These are phyloP conservation scores for Troides oblongomaculatus DNA, from an alignment of 2,888 invertebrate species.

Conservation along the genomic window DNA sequence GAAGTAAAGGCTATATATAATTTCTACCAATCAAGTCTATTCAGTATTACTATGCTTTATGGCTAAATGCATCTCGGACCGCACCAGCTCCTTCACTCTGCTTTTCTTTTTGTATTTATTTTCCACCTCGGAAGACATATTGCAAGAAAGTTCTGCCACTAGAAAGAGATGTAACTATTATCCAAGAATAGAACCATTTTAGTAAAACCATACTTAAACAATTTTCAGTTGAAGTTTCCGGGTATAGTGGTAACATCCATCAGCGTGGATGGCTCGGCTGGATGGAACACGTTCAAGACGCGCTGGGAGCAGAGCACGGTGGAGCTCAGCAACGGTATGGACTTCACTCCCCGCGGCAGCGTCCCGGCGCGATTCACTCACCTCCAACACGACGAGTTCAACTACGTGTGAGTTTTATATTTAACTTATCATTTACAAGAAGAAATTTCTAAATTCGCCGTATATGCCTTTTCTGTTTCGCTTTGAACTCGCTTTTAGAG, in stretches of 20 bases:
- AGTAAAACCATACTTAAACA: not conserved
- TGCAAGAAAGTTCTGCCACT: no score
- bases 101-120: no score
- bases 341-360: slow-evolving; percentile 87
- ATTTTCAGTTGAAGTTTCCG: slow-evolving; percentile 79
- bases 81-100: no score
- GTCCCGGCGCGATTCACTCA: slow-evolving; percentile 86
- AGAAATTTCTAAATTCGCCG: not conserved
- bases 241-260: slow-evolving; percentile 78
- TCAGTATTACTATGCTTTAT: no score
- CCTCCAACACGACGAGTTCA: slow-evolving; percentile 83
- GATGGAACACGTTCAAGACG: slow-evolving; percentile 81
- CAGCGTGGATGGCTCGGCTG: slow-evolving; percentile 74
- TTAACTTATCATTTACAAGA: not conserved
- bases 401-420: slow-evolving; percentile 67
- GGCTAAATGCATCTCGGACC: no score
- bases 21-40: no score
- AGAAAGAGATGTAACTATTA: no score
- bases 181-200: no score
- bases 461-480: no score
- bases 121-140: no score
- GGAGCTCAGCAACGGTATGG: slow-evolving; percentile 87
- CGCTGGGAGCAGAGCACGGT: slow-evolving; percentile 87
- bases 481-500: no score
- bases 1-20: no score